These are phyloP conservation scores for Agonopterix heracliana DNA, from an alignment of 2,888 invertebrate genomes.

Conservation along the genomic window DNA sequence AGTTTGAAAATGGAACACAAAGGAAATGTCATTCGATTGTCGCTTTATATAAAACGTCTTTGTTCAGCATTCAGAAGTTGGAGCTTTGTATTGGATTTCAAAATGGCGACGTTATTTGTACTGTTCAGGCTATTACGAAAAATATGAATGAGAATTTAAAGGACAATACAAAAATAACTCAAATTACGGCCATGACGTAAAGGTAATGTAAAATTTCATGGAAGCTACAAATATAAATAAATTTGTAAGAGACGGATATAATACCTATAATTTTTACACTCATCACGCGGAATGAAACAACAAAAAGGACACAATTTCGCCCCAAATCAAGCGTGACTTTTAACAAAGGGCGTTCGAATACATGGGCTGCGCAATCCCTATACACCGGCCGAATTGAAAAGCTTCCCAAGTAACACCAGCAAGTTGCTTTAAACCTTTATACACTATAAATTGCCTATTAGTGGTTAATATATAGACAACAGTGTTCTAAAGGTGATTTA, in stretches of 20 bases:
- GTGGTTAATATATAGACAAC: too few relatives aligned
- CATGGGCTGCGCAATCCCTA: slow-evolving; percentile 50
- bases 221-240: not conserved
- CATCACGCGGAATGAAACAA: slow-evolving; percentile 61
- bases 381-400: slow-evolving; percentile 35
- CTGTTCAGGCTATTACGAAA: too few relatives aligned
- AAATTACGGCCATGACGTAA: too few relatives aligned
- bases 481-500: too few relatives aligned
- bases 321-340: slow-evolving; percentile 71
- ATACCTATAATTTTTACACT: slow-evolving; percentile 61
- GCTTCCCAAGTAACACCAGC: too few relatives aligned
- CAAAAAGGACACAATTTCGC: slow-evolving; percentile 72
- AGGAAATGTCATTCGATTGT: slow-evolving; percentile 56
- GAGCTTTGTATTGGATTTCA: slow-evolving; percentile 15
- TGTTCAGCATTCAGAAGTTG: slow-evolving; percentile 24
- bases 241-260: slow-evolving; percentile 22
- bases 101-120: slow-evolving; percentile 19
- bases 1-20: slow-evolving; percentile 49
- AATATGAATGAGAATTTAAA: too few relatives aligned
- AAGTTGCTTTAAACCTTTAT: too few relatives aligned
- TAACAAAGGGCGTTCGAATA: slow-evolving; percentile 57
- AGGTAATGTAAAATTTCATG: not conserved
- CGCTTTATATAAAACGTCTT: slow-evolving; percentile 40
- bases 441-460: too few relatives aligned
- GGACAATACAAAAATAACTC: too few relatives aligned